Base-by-base conservation (phyloP, 1,140 invertebrate genomes). In the Drosophila nannoptera region DNA sequence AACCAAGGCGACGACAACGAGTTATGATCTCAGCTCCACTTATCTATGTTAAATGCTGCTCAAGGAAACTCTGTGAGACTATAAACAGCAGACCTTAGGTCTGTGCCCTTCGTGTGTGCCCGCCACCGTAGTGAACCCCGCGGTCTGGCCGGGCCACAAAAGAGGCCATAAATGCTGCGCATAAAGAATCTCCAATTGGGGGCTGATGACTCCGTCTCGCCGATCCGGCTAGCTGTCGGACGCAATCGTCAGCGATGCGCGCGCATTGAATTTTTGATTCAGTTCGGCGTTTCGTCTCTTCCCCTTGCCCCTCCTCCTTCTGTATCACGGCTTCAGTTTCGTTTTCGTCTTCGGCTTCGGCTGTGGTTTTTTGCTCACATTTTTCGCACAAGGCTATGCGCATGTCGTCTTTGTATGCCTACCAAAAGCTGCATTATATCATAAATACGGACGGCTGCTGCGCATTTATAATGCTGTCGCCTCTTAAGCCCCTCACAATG, bases 191-290 rank as follows among this genome's bases (percentile, higher is more conserved):
- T 80, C 69, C 80, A 83, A 84, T 83, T 83, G 76, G 64, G 73
- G 48, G 9, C 58, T 45, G 50, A 31, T 54, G 53, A 40, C 52
- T 65, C 45, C 38, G 46, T 46, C 46, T 33, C 31, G 35, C 12
- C 46, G 62, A 70, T 67, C 53, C 62, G 58, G 42, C 53, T 56
- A 40, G 53, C 68, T 56, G 71, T 73, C 62, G 70, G 65, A 80
- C 77, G 63, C 62, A 70, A 73, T 66, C 69, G 78, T 67, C 59
- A 64, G 68, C 61, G 61, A 40, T 48, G 76, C 46, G 76, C 61
- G 76, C 78, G 75, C 64, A 84, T 83, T 83, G 78, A 83, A 83
- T 83, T 83, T 83, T 83, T 83, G 80, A 83, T 83, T 83, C 73
- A 83, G 77, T 74, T 65, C 55, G 60, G 35, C 33, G n/a, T n/a